Evolutionary conservation across 1,140 invertebrate species (phyloP), one percentile per base, ranked within the genome.

Genomic region (Antheraea pernyi): DNA sequence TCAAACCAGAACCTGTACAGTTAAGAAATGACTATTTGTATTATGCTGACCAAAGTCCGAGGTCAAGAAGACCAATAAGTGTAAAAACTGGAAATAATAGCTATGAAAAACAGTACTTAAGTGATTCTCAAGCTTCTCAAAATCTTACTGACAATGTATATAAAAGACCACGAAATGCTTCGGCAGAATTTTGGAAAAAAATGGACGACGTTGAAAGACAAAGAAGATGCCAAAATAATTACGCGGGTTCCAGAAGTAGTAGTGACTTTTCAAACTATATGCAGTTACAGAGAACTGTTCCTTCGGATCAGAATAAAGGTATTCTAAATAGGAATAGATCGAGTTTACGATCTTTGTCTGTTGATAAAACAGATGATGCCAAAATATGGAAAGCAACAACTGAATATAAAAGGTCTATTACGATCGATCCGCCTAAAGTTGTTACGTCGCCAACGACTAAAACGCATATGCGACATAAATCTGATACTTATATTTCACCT

Each of bases 11-110:
- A 75, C 78, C 88, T 46, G 75, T 85, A 59, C 85, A 88, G 74
- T 66, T 81, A 64, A 82, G 74, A 78, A 77, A 88, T 65, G 93
- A 94, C 69, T 95, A 94, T 77, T 91, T 95, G 71, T 95, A 95
- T 79, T 93, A 94, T 69, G 94, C 95, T 4, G 95, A 95, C 86
- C 94, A 95, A 71, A 94, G 94, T 71, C 95, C 95, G 5, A 87
- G 95, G 72, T 95, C 95, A 66, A 82, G 95, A 39, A 94, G 94
- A 80, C 95, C 95, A 30, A 95, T 95, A 72, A 94, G 94, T 74
- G 92, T 95, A 48, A 85, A 88, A 81, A 84, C 75, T 78, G 84
- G 82, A 81, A 84, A 85, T 83, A 89, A 85, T 73, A 81, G 81
- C 73, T 79, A 78, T 66, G 89, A 92, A 73, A 88, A 91, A 74